phyloP scores from a whole-genome alignment of 2,113 vertebrate species.

The Falcunculus frontatus region DNA sequence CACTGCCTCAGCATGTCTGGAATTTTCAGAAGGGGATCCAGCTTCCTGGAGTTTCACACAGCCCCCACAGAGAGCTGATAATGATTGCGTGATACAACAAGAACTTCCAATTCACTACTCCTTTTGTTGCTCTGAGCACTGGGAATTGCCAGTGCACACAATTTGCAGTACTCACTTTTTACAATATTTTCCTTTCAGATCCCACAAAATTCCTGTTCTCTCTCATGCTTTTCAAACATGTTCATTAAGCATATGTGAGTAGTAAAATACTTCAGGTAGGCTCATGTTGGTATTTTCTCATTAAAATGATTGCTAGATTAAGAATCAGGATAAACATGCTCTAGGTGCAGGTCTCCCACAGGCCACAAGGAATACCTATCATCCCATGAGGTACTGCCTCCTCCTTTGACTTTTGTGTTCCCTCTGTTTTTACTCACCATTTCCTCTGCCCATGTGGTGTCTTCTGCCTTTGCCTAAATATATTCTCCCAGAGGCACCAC shows the following conservation, averaged over 20 bases:
- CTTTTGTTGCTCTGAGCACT: neutral
- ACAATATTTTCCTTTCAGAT: neutral
- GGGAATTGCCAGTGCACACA: neutral
- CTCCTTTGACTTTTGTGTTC: neutral
- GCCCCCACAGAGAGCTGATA: neutral
- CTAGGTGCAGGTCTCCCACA: fast-evolving
- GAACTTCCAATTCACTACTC: neutral
- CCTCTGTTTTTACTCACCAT: neutral
- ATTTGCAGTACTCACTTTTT: neutral
- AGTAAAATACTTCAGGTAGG: neutral
- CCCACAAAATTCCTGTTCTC: neutral
- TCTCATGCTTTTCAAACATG: neutral
- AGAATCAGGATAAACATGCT: neutral
- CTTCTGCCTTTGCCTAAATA: neutral
- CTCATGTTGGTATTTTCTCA: neutral
- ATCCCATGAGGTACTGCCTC: neutral
- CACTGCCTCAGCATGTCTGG: neutral
- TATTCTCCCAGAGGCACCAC: neutral
- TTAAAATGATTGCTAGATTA: neutral
- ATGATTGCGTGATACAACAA: neutral
- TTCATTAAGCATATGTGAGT: neutral
- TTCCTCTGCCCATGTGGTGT: neutral
- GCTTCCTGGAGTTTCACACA: neutral
- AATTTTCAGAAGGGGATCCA: neutral
- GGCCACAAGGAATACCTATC: neutral